Evolutionary conservation across 2,797 vertebrate species (phyloP).

Genomic region (Streptopelia turtur): DNA sequence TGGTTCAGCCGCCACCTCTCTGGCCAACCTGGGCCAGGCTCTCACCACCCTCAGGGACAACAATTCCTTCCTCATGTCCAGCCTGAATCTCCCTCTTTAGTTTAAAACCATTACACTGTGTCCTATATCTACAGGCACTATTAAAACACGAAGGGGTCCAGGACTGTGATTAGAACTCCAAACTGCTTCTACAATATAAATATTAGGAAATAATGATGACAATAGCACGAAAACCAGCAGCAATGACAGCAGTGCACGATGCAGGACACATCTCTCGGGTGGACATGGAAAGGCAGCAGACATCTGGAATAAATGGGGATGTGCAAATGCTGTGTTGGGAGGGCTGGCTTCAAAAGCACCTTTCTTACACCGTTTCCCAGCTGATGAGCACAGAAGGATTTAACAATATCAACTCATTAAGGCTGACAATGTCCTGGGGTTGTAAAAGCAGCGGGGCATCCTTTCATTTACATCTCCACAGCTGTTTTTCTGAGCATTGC

Average conservation of each 20-base stretch:
- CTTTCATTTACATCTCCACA: slow-evolving; percentile 37
- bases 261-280: neutral
- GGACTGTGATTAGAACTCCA: neutral
- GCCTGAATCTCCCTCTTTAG: neutral
- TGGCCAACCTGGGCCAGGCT: neutral
- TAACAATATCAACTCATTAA: neutral
- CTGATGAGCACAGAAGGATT: neutral
- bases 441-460: neutral
- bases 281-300: neutral
- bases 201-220: neutral
- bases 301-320: neutral
- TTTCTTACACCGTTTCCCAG: neutral
- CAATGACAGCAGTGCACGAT: neutral
- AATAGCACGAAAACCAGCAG: neutral
- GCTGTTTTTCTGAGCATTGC: neutral
- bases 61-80: neutral
- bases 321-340: neutral
- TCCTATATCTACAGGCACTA: neutral
- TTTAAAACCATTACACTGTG: no score
- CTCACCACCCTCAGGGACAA: neutral
- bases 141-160: accelerated
- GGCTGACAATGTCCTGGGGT: neutral
- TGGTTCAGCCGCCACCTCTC: neutral
- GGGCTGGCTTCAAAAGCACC: neutral
- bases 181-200: neutral